These are phyloP conservation scores for Epizoanthus ramosus DNA, from an alignment of 92 coral and sea anemone species.

Conservation along the genomic window DNA sequence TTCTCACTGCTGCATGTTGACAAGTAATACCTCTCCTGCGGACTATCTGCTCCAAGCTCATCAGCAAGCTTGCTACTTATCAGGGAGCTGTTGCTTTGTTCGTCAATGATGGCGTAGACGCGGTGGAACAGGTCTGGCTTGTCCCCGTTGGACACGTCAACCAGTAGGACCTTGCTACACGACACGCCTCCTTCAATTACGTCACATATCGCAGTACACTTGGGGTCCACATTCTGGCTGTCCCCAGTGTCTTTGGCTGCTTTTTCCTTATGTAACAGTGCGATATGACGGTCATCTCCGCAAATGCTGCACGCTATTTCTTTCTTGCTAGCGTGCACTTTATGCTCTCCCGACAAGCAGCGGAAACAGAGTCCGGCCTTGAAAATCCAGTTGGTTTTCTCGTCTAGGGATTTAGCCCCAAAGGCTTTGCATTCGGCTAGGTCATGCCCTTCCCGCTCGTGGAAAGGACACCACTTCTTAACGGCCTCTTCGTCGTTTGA, in stretches of 20 bases:
- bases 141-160: slow-evolving; percentile 9
- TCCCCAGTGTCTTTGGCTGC: slow-evolving; percentile 6
- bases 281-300: slow-evolving; percentile 41
- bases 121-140: slow-evolving; percentile 12
- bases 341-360: slow-evolving; percentile 40
- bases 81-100: slow-evolving; percentile 37
- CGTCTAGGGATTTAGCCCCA: slow-evolving; percentile 36
- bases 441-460: slow-evolving; percentile 54
- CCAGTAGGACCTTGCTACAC: slow-evolving; percentile 32
- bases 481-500: neutral
- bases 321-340: neutral
- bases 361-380: slow-evolving; percentile 69
- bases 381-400: slow-evolving; percentile 57
- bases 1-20: slow-evolving; percentile 60
- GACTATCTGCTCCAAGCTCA: too few species aligned
- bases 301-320: slow-evolving; percentile 38
- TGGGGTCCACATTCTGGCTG: neutral
- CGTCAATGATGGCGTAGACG: slow-evolving; percentile 37
- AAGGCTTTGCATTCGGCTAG: slow-evolving; percentile 61
- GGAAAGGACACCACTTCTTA: slow-evolving; percentile 54
- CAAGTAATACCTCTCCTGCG: slow-evolving; percentile 56
- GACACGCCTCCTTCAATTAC: slow-evolving; percentile 20
- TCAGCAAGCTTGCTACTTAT: too few species aligned
- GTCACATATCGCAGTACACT: slow-evolving; percentile 17
- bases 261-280: slow-evolving; percentile 36